Percentiles rank a stretch among this genome's conserved stretches.
These are phyloP conservation scores for Ceratosolen fusciceps DNA, from an alignment of 1,140 invertebrate genomes.

Conservation along the genomic window DNA sequence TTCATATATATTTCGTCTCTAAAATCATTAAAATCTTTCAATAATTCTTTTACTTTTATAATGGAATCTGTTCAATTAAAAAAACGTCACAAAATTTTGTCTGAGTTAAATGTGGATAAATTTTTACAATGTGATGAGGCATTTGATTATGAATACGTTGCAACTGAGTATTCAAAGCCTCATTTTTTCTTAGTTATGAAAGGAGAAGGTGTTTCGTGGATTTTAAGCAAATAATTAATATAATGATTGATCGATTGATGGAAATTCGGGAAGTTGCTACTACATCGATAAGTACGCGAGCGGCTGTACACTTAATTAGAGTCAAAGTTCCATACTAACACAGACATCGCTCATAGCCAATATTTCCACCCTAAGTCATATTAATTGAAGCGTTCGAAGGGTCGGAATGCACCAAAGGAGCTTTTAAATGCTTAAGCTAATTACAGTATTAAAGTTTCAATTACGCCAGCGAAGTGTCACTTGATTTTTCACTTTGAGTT, in stretches of 20 bases:
- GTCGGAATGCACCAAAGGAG: background rate
- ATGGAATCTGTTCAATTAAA: too few species aligned
- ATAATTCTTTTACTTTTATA: too few species aligned
- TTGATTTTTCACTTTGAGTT: background rate
- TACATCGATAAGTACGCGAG: background rate
- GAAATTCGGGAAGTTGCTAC: background rate
- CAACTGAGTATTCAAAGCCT: background rate
- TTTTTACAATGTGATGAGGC: too few species aligned
- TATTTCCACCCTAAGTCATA: background rate
- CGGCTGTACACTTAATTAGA: background rate
- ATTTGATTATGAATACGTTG: too few species aligned
- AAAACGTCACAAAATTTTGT: too few species aligned
- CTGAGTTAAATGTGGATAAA: too few species aligned
- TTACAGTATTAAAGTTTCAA: conserved; percentile 16
- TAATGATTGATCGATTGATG: background rate
- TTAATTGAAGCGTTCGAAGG: conserved; percentile 27
- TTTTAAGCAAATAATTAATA: background rate
- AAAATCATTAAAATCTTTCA: too few species aligned
- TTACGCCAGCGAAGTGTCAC: background rate
- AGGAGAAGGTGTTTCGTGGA: background rate
- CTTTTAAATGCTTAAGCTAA: conserved; percentile 12
- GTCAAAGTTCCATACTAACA: background rate
- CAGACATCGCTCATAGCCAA: background rate
- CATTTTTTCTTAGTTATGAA: background rate
- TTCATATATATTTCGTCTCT: too few species aligned